phyloP scores from a whole-genome alignment of 2,888 invertebrate species.

The Caenorhabditis sp. region DNA sequence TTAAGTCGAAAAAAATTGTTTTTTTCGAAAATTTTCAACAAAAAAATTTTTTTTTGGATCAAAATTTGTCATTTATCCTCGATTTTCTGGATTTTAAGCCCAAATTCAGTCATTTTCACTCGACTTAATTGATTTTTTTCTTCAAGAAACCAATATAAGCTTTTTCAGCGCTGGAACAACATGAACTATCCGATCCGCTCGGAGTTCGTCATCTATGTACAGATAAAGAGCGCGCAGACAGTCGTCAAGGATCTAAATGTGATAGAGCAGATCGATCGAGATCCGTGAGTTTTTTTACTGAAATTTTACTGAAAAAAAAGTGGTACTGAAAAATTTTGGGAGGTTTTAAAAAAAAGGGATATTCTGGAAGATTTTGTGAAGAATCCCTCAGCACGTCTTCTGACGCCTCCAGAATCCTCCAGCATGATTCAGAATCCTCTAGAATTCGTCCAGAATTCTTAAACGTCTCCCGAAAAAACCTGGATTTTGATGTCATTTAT shows the following conservation, averaged over 20 bases:
- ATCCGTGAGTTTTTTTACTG: constrained; percentile 27
- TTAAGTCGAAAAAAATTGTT: not conserved
- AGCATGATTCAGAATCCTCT: not conserved
- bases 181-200: constrained; percentile 47
- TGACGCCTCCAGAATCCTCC: too few species aligned
- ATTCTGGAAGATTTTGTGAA: too few species aligned
- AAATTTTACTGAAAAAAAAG: too few species aligned
- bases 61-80: not conserved
- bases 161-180: constrained; percentile 54
- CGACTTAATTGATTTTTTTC: not conserved
- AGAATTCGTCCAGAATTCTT: constrained; percentile 3
- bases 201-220: constrained; percentile 45
- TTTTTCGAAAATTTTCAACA: not conserved
- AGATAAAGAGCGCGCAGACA: constrained; percentile 4
- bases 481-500: constrained; percentile 38
- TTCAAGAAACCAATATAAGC: too few species aligned
- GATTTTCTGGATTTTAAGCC: not conserved
- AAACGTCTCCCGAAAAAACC: constrained; percentile 27
- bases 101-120: not conserved
- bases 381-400: too few species aligned
- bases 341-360: too few species aligned
- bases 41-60: not conserved
- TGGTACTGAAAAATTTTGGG: too few species aligned
- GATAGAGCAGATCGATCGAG: not conserved
- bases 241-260: constrained; percentile 25